Conservation (phyloP, 1,140 invertebrate species). For the Macrocentrus cingulum region DNA sequence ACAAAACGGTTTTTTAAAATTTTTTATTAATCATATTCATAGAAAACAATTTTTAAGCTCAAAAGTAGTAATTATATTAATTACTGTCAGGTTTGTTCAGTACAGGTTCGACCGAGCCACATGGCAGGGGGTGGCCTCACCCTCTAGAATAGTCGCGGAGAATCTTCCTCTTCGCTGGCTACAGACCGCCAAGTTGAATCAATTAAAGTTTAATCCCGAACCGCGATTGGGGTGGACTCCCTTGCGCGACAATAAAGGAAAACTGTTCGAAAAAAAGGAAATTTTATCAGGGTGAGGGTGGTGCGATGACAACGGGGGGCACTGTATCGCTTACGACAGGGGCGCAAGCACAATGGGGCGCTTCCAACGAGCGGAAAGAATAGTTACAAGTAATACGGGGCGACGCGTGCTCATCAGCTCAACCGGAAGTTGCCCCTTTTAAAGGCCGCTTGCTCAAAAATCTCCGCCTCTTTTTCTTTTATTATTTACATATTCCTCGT, state of each 20-base stretch:
- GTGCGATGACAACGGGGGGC: not conserved
- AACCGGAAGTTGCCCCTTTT: conserved; percentile 44
- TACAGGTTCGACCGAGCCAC: too few species aligned
- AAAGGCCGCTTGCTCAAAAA: conserved; percentile 31
- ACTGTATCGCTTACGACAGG: conserved; percentile 46
- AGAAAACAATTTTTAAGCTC: too few species aligned
- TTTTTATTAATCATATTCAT: too few species aligned
- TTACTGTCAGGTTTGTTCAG: too few species aligned
- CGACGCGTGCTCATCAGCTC: conserved; percentile 51
- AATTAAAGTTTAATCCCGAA: conserved; percentile 59
- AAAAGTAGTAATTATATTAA: too few species aligned
- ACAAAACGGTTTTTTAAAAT: too few species aligned
- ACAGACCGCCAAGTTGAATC: conserved; percentile 56
- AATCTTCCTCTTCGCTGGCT: conserved; percentile 46
- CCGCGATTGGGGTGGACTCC: conserved; percentile 36
- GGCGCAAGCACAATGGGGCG: conserved; percentile 40
- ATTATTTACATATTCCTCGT: too few species aligned
- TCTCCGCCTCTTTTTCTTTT: conserved; percentile 23
- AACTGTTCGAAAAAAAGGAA: not conserved
- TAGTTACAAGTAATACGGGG: conserved; percentile 52
- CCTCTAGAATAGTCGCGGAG: too few species aligned
- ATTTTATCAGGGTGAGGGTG: not conserved
- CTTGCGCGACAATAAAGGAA: conserved; percentile 19
- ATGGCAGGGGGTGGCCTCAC: too few species aligned
- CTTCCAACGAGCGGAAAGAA: conserved; percentile 46